These are phyloP conservation scores for Thrips palmi DNA, from an alignment of 1,140 invertebrate genomes.

Conservation along the genomic window DNA sequence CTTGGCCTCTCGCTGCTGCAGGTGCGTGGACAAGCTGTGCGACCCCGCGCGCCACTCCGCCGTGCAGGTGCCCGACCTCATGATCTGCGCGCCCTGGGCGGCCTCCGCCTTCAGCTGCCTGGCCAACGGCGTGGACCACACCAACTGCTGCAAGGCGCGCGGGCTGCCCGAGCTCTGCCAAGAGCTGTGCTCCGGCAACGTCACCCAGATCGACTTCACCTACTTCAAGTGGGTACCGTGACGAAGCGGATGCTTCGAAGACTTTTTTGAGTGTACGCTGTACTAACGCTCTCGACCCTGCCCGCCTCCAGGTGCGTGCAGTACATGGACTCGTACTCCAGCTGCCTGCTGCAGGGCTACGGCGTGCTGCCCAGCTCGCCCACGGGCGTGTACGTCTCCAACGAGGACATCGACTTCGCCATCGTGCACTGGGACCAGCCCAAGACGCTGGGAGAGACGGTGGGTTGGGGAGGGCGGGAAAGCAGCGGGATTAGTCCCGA, in stretches of 20 bases:
- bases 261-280: no score
- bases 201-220: slow-evolving; percentile 57
- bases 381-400: slow-evolving; percentile 40
- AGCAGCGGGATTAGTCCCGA: no score
- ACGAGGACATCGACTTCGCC: slow-evolving; percentile 51
- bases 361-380: slow-evolving; percentile 58
- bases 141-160: slow-evolving; percentile 51
- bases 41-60: slow-evolving; percentile 44
- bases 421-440: slow-evolving; percentile 63
- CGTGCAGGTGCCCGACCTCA: slow-evolving; percentile 47
- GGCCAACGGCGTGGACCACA: slow-evolving; percentile 61
- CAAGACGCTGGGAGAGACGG: slow-evolving; percentile 41
- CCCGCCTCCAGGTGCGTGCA: slow-evolving; percentile 42
- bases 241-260: no score
- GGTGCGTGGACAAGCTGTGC: slow-evolving; percentile 57
- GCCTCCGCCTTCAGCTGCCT: slow-evolving; percentile 58
- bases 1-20: slow-evolving; percentile 12
- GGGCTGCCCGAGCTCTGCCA: slow-evolving; percentile 54
- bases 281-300: no score
- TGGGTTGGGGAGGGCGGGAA: no score
- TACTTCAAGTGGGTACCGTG: slow-evolving; percentile 49
- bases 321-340: slow-evolving; percentile 58
- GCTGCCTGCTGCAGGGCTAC: slow-evolving; percentile 64
- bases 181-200: slow-evolving; percentile 53
- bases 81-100: slow-evolving; percentile 73